Evolutionary conservation across 2,888 invertebrate genomes (phyloP).

Genomic region (Pseudococcus jackbeardsleyi): DNA sequence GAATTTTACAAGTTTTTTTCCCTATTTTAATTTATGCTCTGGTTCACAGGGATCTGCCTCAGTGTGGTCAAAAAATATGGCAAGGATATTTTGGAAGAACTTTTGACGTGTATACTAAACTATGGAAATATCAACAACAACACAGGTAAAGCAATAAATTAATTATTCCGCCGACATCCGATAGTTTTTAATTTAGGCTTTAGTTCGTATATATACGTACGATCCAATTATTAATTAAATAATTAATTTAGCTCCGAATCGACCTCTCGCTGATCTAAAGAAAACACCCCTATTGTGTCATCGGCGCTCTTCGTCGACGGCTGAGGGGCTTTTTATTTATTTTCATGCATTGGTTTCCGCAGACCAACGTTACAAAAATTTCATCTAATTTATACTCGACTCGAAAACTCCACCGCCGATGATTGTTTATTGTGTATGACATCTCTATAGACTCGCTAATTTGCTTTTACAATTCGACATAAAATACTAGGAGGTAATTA

Average conservation of each 20-base stretch:
- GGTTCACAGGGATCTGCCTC: slow-evolving; percentile 89
- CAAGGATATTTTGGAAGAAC: slow-evolving; percentile 96
- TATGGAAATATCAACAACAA: slow-evolving; percentile 99
- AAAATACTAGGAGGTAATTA: background rate
- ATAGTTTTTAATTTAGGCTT: slow-evolving; percentile 14
- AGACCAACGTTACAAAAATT: slow-evolving; percentile 19
- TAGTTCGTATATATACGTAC: background rate
- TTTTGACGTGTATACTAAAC: slow-evolving; percentile 96
- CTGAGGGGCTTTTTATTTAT: slow-evolving; percentile 6
- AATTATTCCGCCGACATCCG: background rate
- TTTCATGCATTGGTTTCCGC: background rate
- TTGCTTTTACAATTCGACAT: background rate
- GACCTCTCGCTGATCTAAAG: background rate
- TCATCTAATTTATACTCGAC: background rate
- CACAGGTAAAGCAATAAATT: slow-evolving; percentile 76
- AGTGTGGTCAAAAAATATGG: slow-evolving; percentile 98
- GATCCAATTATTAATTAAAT: slow-evolving; percentile 27
- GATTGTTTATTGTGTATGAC: background rate
- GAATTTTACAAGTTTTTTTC: background rate
- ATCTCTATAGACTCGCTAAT: background rate
- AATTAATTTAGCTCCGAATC: slow-evolving; percentile 18
- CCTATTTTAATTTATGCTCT: background rate
- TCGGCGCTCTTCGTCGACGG: background rate
- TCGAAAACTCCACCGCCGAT: background rate
- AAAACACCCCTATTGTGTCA: slow-evolving; percentile 39